A percentile compares a stretch with the other conserved stretches of the same genome.
phyloP scores from a whole-genome alignment of 2,888 invertebrate species.

The Zygaena filipendulae region DNA sequence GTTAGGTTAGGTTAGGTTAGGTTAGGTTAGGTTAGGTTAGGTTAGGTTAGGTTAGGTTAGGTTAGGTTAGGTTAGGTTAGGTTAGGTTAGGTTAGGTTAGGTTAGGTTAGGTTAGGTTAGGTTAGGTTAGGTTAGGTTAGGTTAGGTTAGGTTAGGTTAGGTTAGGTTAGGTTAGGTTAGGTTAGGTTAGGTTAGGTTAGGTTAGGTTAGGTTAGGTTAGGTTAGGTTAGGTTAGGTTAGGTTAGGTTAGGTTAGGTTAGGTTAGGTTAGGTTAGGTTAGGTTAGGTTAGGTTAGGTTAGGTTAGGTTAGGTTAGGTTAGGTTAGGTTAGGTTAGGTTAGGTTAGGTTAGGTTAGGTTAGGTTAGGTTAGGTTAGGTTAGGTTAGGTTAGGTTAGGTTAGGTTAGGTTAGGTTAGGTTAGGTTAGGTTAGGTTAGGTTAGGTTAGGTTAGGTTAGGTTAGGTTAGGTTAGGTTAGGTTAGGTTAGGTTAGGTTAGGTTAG shows the following conservation, averaged over 20 bases:
- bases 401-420: conserved; percentile 13
- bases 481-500: conserved; percentile 12
- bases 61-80: conserved; percentile 15
- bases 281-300: conserved; percentile 11
- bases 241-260: conserved; percentile 16
- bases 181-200: conserved; percentile 15
- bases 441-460: conserved; percentile 16
- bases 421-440: conserved; percentile 14
- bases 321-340: conserved; percentile 15
- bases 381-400: conserved; percentile 15
- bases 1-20: conserved; percentile 9
- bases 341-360: conserved; percentile 11
- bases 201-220: conserved; percentile 14
- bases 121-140: conserved; percentile 17
- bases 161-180: conserved; percentile 18
- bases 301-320: conserved; percentile 17
- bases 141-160: conserved; percentile 18
- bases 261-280: conserved; percentile 17
- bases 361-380: conserved; percentile 11
- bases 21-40: conserved; percentile 11
- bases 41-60: conserved; percentile 12
- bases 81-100: conserved; percentile 16
- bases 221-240: conserved; percentile 14
- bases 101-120: conserved; percentile 13
- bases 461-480: conserved; percentile 14